phyloP scores from a whole-genome alignment of 2,888 invertebrate genomes.

The Napeogenes sylphis region DNA sequence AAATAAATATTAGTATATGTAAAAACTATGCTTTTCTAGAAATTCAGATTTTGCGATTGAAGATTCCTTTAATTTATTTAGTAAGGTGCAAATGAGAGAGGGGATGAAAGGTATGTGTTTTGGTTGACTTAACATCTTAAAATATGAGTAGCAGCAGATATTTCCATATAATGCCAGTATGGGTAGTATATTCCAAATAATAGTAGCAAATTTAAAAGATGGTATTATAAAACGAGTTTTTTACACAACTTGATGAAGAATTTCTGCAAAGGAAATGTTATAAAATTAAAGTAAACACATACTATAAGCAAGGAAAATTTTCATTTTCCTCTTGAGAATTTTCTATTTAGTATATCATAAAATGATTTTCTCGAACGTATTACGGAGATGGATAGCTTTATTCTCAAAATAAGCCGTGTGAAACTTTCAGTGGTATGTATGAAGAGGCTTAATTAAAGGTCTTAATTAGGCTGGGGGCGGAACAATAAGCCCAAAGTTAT shows the following conservation, averaged over 20 bases:
- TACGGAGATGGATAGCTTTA: slow-evolving; percentile 12
- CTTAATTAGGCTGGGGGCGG: slow-evolving; percentile 54
- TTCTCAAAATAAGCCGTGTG: slow-evolving; percentile 34
- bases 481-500: slow-evolving; percentile 51
- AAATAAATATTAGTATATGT: no score
- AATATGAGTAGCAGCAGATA: no score
- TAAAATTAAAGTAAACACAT: slow-evolving; percentile 4
- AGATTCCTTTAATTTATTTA: no score
- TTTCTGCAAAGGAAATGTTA: background rate
- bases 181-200: no score
- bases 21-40: no score
- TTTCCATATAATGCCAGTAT: no score
- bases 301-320: slow-evolving; percentile 1
- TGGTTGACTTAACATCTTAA: no score
- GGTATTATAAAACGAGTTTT: no score
- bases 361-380: slow-evolving; percentile 5
- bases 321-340: slow-evolving; percentile 6
- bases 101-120: no score
- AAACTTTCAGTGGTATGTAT: slow-evolving; percentile 39
- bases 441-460: slow-evolving; percentile 59
- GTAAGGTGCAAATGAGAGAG: no score
- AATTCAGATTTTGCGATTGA: no score
- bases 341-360: slow-evolving; percentile 4
- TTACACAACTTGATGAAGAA: background rate
- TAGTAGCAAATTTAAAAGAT: no score